These are phyloP conservation scores for Antechinus stuartii DNA, from an alignment of 2,113 vertebrate species.

Conservation along the genomic window DNA sequence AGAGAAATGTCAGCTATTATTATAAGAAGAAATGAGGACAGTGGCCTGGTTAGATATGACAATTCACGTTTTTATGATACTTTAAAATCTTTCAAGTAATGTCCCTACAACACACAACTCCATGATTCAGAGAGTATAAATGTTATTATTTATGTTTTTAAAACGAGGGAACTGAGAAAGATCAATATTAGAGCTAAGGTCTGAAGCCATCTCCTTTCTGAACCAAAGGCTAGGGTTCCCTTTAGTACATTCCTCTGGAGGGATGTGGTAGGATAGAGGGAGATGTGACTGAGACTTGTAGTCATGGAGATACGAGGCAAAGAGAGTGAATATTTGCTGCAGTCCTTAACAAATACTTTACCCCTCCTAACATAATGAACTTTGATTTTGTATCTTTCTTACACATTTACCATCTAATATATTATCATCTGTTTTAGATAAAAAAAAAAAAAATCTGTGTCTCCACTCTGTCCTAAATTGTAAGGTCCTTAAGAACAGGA, in stretches of 20 bases:
- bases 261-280: background rate
- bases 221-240: background rate
- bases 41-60: background rate
- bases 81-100: background rate
- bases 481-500: background rate
- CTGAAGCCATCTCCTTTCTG: background rate
- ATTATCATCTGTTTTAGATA: background rate
- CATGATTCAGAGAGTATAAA: background rate
- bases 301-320: background rate
- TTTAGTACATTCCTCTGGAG: background rate
- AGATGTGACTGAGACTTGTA: background rate
- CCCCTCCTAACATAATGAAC: background rate
- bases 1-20: background rate
- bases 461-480: background rate
- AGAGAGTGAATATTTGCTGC: background rate
- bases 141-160: background rate
- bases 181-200: background rate
- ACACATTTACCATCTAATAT: background rate
- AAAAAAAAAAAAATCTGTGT: background rate
- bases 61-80: background rate
- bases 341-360: background rate
- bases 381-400: background rate
- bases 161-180: background rate
- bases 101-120: background rate
- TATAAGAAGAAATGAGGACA: background rate